Evolutionary conservation across 2,888 invertebrate genomes (phyloP).

Genomic region (Mythimna albipuncta): DNA sequence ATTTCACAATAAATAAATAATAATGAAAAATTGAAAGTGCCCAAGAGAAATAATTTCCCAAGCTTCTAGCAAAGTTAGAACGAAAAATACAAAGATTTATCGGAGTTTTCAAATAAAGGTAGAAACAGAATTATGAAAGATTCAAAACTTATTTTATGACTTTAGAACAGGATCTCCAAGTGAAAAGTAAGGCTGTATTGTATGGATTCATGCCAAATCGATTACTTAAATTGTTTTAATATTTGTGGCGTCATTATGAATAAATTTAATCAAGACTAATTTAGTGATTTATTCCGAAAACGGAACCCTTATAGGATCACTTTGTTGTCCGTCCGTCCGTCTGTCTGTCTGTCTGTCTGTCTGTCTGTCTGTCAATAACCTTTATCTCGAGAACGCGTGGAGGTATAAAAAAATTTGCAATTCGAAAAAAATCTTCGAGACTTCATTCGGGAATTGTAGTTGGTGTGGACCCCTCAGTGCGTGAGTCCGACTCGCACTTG

Average conservation of each 20-base stretch:
- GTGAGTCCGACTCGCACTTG: too few relatives aligned
- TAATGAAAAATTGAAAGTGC: background rate
- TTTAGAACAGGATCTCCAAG: constrained; percentile 21
- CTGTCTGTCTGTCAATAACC: too few relatives aligned
- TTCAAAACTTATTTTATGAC: constrained; percentile 32
- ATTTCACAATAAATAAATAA: background rate
- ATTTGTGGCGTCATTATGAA: background rate
- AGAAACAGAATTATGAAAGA: constrained; percentile 17
- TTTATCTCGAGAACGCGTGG: too few relatives aligned
- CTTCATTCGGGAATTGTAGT: too few relatives aligned
- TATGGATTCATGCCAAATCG: constrained; percentile 10
- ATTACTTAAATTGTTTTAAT: background rate
- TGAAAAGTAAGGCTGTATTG: background rate
- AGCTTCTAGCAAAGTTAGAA: constrained; percentile 6
- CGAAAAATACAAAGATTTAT: constrained; percentile 30
- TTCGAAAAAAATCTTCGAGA: too few relatives aligned
- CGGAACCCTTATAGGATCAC: too few relatives aligned
- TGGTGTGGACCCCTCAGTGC: too few relatives aligned
- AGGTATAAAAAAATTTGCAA: too few relatives aligned
- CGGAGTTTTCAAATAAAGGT: constrained; percentile 21
- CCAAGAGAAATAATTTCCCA: constrained; percentile 11
- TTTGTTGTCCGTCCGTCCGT: too few relatives aligned
- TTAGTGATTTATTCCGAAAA: too few relatives aligned
- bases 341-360: too few relatives aligned
- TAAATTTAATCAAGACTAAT: too few relatives aligned